A percentile compares a stretch with the other conserved stretches of the same genome.
phyloP scores from a whole-genome alignment of 2,888 invertebrate species.

The Tetramorium bicarinatum region DNA sequence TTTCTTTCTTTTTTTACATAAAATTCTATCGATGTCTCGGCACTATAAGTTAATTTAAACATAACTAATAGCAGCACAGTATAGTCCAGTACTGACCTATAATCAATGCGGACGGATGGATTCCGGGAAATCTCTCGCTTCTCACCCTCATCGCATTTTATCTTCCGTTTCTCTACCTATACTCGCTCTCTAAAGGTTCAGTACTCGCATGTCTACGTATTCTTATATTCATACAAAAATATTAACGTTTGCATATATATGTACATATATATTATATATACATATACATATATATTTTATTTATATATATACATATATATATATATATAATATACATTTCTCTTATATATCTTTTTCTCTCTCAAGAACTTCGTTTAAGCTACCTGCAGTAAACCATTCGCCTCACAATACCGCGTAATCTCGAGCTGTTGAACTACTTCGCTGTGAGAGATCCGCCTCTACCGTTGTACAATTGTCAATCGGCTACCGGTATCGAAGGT shows the following conservation, averaged over 20 bases:
- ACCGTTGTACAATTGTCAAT: constrained; percentile 33
- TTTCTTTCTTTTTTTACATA: constrained; percentile 61
- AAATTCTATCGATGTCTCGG: constrained; percentile 62
- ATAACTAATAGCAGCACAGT: constrained; percentile 85
- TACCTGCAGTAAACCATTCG: constrained; percentile 68
- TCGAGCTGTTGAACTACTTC: constrained; percentile 35
- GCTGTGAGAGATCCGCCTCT: constrained; percentile 19
- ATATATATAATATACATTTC: constrained; percentile 64
- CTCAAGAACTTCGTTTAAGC: constrained; percentile 73
- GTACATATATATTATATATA: constrained; percentile 57
- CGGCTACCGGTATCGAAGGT: constrained; percentile 3
- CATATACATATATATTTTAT: constrained; percentile 65
- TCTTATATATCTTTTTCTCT: constrained; percentile 62
- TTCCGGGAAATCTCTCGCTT: constrained; percentile 76
- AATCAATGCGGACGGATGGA: constrained; percentile 86
- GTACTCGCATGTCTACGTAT: constrained; percentile 83
- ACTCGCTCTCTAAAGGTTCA: constrained; percentile 81
- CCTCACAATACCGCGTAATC: constrained; percentile 71
- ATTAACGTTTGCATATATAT: constrained; percentile 80
- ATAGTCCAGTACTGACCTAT: constrained; percentile 87
- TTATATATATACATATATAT: constrained; percentile 48
- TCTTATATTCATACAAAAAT: constrained; percentile 84
- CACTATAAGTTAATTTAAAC: constrained; percentile 77
- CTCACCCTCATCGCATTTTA: constrained; percentile 48
- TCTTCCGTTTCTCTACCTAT: constrained; percentile 60